Evolutionary conservation across 2,113 vertebrate genomes (phyloP).

Genomic region (Cynocephalus volans): DNA sequence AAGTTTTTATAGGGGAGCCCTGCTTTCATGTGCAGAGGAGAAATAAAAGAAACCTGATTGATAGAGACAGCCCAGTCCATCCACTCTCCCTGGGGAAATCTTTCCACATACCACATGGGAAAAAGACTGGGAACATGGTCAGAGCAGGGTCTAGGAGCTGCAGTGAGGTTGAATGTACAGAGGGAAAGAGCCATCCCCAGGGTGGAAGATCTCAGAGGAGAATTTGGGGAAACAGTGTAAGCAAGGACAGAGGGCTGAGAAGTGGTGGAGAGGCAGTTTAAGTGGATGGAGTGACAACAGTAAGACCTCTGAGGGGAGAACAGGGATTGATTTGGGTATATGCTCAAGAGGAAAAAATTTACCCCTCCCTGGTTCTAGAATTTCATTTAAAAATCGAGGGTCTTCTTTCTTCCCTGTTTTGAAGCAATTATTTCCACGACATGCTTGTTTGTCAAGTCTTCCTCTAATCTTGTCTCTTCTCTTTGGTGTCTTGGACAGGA

Average conservation of each 20-base stretch:
- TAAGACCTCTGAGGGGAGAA: too few species aligned
- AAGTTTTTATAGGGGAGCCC: not conserved
- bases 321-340: not conserved
- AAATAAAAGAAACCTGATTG: not conserved
- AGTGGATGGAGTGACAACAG: not conserved
- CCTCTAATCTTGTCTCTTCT: not conserved
- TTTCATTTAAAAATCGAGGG: not conserved
- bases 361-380: not conserved
- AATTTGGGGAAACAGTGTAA: not conserved
- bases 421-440: not conserved
- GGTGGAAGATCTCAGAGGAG: not conserved
- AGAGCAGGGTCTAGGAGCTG: not conserved
- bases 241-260: not conserved
- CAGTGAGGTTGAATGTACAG: not conserved
- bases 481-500: slow-evolving; percentile 72
- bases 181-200: not conserved
- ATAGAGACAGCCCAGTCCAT: not conserved
- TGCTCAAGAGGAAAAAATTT: not conserved
- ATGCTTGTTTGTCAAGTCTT: not conserved
- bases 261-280: not conserved
- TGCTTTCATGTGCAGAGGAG: not conserved
- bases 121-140: not conserved
- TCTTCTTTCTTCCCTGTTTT: not conserved
- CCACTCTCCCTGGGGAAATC: not conserved
- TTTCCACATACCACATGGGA: not conserved